phyloP scores from a whole-genome alignment of 1,140 invertebrate species.

The Drosophila nebulosa region DNA sequence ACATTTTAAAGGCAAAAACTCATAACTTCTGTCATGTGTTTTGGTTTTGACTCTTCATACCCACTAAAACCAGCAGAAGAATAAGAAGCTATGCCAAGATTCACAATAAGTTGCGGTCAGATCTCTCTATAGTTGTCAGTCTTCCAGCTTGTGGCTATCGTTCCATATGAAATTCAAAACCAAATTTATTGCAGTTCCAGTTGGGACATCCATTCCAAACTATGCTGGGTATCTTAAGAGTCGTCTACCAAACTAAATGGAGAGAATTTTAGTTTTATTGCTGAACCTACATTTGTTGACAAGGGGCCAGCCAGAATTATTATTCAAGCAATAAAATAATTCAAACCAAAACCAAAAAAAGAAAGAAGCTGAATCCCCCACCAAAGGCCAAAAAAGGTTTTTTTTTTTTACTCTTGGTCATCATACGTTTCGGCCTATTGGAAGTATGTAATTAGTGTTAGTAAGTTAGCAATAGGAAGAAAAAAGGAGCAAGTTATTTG shows the following conservation, averaged over 20 bases:
- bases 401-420: no score
- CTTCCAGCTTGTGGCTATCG: no score
- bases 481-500: no score
- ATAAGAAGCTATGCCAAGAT: not conserved
- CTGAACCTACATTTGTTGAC: conserved; percentile 44
- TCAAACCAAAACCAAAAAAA: not conserved
- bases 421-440: no score
- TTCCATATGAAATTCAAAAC: no score
- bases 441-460: no score
- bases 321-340: conserved; percentile 4
- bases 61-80: not conserved
- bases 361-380: not conserved
- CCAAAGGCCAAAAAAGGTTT: not conserved
- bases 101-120: no score
- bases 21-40: conserved; percentile 8
- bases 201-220: no score
- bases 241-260: not conserved
- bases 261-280: conserved; percentile 28
- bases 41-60: not conserved
- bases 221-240: not conserved
- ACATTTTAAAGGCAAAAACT: conserved; percentile 5
- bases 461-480: no score
- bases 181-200: no score
- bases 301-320: conserved; percentile 12
- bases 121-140: no score